Evolutionary conservation across 2,797 vertebrate species (phyloP), one percentile per base, ranked within the genome.

Genomic region (Sebastiscus albofasciatus): DNA sequence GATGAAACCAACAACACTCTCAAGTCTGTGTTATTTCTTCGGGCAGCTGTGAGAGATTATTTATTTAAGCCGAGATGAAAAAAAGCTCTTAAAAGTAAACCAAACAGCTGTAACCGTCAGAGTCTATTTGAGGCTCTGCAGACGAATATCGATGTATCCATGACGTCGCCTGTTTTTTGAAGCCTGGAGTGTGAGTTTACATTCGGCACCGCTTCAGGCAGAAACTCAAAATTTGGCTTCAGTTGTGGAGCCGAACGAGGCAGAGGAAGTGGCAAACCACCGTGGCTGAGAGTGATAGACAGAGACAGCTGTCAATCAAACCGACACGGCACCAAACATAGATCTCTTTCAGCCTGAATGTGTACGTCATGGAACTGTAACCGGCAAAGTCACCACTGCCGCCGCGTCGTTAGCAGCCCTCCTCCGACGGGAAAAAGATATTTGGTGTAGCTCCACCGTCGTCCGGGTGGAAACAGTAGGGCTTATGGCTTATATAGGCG

Each of bases 251-350:
- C 16, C 1, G 6, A 72, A 22, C 74, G 2, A 22, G 31, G 39
- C 66, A 7, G 36, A 59, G 58, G 33, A 31, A 70, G 55, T 36
- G 54, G 62, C 61, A 33, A 69, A 67, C 24, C 31, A 2, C 14
- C 26, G 9, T 3, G 22, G 54, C 52, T 66, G 64, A 72, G 13
- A 20, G 12, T 46, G 52, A 77, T 42, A 9, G 68, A 55, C 67
- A 2, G 55, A 75, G 79, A 81, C 74, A 64, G 49, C 64, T 68
- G 69, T 73, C 80, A 72, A 6, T 69, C 69, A 64, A 64, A 22
- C 52, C 12, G 6, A 54, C 73, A 65, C 26, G 2, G 2, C 71
- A 62, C 14, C 46, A 10, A 59, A 65, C 29, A 39, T 8, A 66
- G 56, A 8, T 24, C 13, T 33, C 34, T 58, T 24, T 46, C 12